Percentiles rank a stretch among this genome's conserved stretches.
phyloP scores from a whole-genome alignment of 2,888 invertebrate genomes.

The Alloscopus bannaensis region DNA sequence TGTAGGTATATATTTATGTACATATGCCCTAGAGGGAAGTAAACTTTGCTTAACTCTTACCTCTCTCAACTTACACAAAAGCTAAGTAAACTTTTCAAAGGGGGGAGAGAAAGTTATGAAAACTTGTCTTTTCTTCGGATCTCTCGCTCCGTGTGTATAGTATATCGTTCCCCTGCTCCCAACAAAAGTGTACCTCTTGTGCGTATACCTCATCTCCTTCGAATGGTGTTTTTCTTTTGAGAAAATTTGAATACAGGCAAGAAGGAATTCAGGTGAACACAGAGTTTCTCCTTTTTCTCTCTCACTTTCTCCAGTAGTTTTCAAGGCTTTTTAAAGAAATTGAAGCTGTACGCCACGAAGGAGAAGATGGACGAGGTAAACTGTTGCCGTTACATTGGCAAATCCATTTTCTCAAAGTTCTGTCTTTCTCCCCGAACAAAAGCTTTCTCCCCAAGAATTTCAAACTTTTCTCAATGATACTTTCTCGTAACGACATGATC shows the following conservation, averaged over 20 bases:
- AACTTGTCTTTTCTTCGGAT: no score
- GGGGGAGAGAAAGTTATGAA: constrained; percentile 29
- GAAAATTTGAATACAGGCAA: background rate
- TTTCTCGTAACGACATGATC: no score
- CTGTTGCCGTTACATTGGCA: no score
- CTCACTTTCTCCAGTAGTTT: background rate
- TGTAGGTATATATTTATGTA: constrained; percentile 23
- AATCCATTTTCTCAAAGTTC: no score
- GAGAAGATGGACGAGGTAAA: constrained; percentile 28
- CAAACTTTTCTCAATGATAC: constrained; percentile 11
- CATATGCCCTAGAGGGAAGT: constrained; percentile 30
- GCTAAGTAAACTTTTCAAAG: constrained; percentile 37
- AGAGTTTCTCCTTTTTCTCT: no score
- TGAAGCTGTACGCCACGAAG: constrained; percentile 10
- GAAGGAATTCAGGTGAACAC: constrained; percentile 29
- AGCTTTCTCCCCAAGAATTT: background rate
- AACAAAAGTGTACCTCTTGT: no score
- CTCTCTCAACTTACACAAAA: constrained; percentile 37
- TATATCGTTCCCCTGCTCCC: no score
- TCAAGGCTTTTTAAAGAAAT: background rate
- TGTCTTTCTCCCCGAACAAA: background rate
- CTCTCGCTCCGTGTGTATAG: no score
- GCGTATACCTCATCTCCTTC: no score
- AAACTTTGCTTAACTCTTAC: constrained; percentile 47
- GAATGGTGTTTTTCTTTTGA: no score